Base-by-base conservation (phyloP, 2,797 vertebrate species). In the Sebastes iracundus region DNA sequence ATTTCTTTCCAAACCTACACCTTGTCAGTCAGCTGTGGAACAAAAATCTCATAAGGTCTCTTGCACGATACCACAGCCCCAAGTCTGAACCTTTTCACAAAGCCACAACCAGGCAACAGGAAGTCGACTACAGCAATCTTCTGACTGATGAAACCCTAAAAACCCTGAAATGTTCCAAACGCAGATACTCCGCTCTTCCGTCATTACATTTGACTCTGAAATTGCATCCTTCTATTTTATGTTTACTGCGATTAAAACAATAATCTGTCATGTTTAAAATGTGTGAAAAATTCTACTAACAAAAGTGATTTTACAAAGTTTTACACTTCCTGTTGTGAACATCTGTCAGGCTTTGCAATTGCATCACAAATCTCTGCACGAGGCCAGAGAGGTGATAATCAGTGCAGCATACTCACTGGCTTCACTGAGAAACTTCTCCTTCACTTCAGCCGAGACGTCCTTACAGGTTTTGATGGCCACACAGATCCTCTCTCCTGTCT, bases 401-500 rank as follows among this genome's bases (percentile, higher is more conserved):
- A 66, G 42, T 53, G 67, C 58, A 38, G 25, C 16, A 5, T 0
- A 62, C 93, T 94, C 88, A 99, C 98, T 95, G 0, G 97, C 98
- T 93, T 99, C 98, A 1, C 97, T 97, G 88, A 99, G 95, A 83
- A 99, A 99, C 91, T 99, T 99, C 82, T 99, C 97, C 87, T 97
- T 99, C 5, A 98, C 97, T 3, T 98, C 97, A 0, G 87, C 90
- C 2, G 96, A 93, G 33, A 96, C 97, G 80, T 98, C 97, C 89
- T 99, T 99, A 75, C 98, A 99, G 7, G 97, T 99, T 95, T 99
- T 99, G 66, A 99, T 96, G 0, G 98, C 98, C 8, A 99, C 97
- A 0, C 60, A 89, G 70, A 96, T 72, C 66, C 88, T 90, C 68
- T 97, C 96, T 9, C 97, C 97, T 0, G 91, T 96, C 97, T 98